phyloP scores from a whole-genome alignment of 2,888 invertebrate genomes.

The Scaptomyza caliginosa region DNA sequence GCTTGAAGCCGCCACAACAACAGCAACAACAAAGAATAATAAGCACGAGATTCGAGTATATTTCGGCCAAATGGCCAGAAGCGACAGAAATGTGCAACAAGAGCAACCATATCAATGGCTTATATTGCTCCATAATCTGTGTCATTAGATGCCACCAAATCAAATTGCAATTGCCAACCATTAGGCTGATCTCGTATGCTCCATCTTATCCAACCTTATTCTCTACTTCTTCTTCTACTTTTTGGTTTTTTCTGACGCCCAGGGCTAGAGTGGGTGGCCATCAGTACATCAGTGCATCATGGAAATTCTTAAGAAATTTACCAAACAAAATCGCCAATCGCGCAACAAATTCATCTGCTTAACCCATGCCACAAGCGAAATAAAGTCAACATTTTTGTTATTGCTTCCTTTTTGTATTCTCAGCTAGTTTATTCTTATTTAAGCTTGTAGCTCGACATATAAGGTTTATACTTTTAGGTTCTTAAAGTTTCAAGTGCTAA shows the following conservation, averaged over 20 bases:
- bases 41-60: neutral
- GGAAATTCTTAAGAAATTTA: neutral
- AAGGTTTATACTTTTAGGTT: neutral
- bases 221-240: neutral
- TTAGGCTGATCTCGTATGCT: slow-evolving; percentile 15
- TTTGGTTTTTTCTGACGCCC: neutral
- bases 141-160: slow-evolving; percentile 37
- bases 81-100: neutral
- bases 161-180: slow-evolving; percentile 38
- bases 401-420: too few relatives aligned
- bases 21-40: slow-evolving; percentile 16
- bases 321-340: neutral
- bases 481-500: neutral
- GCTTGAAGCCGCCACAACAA: slow-evolving; percentile 46
- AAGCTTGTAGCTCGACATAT: too few relatives aligned
- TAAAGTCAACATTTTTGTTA: too few relatives aligned
- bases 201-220: neutral
- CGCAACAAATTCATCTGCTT: neutral
- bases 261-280: slow-evolving; percentile 9
- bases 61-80: slow-evolving; percentile 29
- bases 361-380: neutral
- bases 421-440: neutral
- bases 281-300: neutral
- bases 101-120: slow-evolving; percentile 20
- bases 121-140: slow-evolving; percentile 27